A percentile compares a stretch with the other conserved stretches of the same genome.
Evolutionary conservation across 2,113 vertebrate genomes (phyloP).

Genomic region (Phyllopteryx taeniolatus): DNA sequence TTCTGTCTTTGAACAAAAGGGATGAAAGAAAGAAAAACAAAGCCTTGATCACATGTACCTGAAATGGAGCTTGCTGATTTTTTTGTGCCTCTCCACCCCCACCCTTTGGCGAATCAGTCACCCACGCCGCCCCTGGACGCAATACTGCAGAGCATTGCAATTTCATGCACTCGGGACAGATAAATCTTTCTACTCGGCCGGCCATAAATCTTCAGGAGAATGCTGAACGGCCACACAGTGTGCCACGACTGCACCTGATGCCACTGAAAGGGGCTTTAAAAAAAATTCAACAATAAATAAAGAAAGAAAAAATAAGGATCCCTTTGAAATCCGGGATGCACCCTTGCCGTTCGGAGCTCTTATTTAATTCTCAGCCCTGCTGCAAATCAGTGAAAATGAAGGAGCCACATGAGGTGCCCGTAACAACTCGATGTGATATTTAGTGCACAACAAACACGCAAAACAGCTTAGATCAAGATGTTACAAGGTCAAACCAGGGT

Average conservation of each 20-base stretch:
- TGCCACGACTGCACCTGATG: conserved; percentile 36
- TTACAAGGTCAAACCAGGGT: background rate
- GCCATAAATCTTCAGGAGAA: conserved; percentile 41
- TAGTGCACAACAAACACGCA: background rate
- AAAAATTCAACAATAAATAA: background rate
- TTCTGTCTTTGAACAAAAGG: background rate
- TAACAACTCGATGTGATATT: background rate
- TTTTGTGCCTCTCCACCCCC: conserved; percentile 17
- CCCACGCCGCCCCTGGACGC: conserved; percentile 26
- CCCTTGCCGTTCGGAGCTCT: conserved; percentile 1
- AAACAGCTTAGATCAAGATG: background rate
- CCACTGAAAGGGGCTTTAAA: conserved; percentile 11
- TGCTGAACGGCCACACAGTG: conserved; percentile 38
- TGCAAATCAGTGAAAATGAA: conserved; percentile 10
- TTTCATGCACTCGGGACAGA: conserved; percentile 50
- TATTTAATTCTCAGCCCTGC: background rate
- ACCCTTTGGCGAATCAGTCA: conserved; percentile 34
- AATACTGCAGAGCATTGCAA: conserved; percentile 56
- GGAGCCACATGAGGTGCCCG: background rate
- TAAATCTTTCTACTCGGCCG: conserved; percentile 53
- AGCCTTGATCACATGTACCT: conserved; percentile 25
- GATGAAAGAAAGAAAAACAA: background rate
- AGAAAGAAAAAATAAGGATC: background rate
- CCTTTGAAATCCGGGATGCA: conserved; percentile 30
- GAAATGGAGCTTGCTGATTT: background rate